Base-by-base conservation (phyloP, 2,888 invertebrate species). In the Synergus umbraculus region DNA sequence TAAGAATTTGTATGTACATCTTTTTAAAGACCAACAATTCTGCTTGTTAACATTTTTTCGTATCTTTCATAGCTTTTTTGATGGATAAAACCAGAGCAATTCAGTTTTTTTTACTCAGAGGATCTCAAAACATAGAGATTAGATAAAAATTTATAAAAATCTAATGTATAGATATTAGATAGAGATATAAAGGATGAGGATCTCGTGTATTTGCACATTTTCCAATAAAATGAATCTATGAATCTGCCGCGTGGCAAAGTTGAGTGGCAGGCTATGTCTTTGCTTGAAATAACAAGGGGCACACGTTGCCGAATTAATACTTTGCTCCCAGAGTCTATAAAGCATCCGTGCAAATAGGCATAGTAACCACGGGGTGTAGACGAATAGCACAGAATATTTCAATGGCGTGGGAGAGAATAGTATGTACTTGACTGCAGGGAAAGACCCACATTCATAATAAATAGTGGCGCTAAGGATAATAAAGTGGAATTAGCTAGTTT, bases 231-330 rank as follows among this genome's bases (percentile, higher is more conserved):
- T 37, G 37, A 37, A 37, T 37, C 37, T 86, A 86, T 85, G 87
- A 86, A 87, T 84, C 85, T 81, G 88, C 85, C 91, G 86, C 90
- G 90, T 91, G 90, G 81, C 90, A 82, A 76, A 83, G 83, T 80
- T 84, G 89, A 89, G 89, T 88, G 88, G 84, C 85, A 83, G 85
- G 83, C 85, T 85, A 87, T 90, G 91, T 90, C 91, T 87, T 88
- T 83, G 87, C 87, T 84, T 91, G 89, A 83, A 91, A 91, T 89
- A 92, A 92, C 91, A 92, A 86, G 89, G 91, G 87, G 84, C 81
- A 82, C 81, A 78, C 81, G 83, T 82, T 82, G 85, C 79, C 79
- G 86, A 87, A 90, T 89, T 90, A 90, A 90, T 90, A 89, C 89
- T 87, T 85, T 78, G 84, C 88, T 87, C 87, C 85, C 90, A 88